phyloP scores from a whole-genome alignment of 2,797 vertebrate genomes.

The Galagoides demidoff region DNA sequence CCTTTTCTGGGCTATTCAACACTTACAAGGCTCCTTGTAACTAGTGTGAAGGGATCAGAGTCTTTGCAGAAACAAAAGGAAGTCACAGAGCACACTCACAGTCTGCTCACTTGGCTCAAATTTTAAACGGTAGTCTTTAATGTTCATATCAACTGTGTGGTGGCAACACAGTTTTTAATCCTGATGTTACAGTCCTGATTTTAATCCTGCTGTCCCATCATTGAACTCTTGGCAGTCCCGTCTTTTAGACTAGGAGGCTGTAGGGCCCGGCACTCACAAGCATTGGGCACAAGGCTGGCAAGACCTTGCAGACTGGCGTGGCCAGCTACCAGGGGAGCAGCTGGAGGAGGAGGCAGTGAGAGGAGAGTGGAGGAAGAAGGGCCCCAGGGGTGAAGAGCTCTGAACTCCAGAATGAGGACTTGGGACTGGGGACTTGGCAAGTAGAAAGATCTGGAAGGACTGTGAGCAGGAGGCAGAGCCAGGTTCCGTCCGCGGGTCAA shows the following conservation, averaged over 20 bases:
- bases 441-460: background rate
- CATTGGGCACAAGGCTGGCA: fast-evolving
- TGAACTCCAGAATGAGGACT: background rate
- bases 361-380: no score
- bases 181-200: background rate
- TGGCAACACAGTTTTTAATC: background rate
- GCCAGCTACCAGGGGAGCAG: background rate
- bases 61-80: background rate
- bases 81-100: background rate
- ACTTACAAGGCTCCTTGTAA: fast-evolving
- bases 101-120: fast-evolving
- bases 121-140: background rate
- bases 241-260: no score
- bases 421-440: background rate
- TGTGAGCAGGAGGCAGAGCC: background rate
- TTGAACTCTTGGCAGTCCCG: background rate
- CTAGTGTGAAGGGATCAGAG: background rate
- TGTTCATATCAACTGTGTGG: background rate
- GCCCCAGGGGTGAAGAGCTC: background rate
- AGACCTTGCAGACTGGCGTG: fast-evolving
- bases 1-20: background rate
- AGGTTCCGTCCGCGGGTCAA: background rate
- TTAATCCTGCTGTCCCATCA: background rate
- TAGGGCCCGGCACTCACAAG: background rate
- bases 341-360: background rate